Conservation (phyloP, 2,888 invertebrate genomes). For the Stratiomys singularior region DNA sequence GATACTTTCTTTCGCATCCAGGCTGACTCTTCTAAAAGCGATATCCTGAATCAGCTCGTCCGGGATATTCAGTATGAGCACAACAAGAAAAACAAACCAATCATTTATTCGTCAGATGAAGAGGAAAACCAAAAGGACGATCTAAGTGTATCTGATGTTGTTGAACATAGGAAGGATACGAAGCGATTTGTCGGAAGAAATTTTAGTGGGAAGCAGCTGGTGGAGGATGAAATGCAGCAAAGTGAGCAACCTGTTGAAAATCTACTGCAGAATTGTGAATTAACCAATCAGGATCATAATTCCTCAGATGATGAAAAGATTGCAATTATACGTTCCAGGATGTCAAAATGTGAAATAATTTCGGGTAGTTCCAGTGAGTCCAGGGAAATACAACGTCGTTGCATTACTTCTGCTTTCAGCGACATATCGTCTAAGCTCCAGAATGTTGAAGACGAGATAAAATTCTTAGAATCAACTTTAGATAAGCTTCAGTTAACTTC, state of each 20-base stretch:
- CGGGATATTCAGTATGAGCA: not conserved
- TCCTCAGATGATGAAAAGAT: not conserved
- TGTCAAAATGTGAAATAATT: not conserved
- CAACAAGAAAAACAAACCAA: not conserved
- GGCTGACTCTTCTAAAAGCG: not conserved
- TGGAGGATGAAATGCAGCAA: too few species aligned
- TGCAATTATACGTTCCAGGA: not conserved
- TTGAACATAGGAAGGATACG: too few species aligned
- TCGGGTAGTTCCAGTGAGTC: not conserved
- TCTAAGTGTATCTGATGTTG: too few species aligned
- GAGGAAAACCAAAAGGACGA: too few species aligned
- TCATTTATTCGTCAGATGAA: too few species aligned
- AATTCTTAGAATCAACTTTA: not conserved
- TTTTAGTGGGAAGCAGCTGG: too few species aligned
- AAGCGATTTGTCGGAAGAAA: too few species aligned
- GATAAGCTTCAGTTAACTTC: not conserved
- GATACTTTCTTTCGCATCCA: constrained; percentile 2
- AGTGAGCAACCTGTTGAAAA: too few species aligned
- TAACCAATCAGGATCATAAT: too few species aligned
- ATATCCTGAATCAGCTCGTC: not conserved
- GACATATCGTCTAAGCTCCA: not conserved
- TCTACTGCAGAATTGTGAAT: too few species aligned
- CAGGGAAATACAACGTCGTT: not conserved
- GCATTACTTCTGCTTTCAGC: not conserved
- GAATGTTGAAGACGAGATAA: not conserved